A percentile compares a stretch with the other conserved stretches of the same genome.
Conservation (phyloP, 2,797 vertebrate genomes). For the Pelodytes ibericus region DNA sequence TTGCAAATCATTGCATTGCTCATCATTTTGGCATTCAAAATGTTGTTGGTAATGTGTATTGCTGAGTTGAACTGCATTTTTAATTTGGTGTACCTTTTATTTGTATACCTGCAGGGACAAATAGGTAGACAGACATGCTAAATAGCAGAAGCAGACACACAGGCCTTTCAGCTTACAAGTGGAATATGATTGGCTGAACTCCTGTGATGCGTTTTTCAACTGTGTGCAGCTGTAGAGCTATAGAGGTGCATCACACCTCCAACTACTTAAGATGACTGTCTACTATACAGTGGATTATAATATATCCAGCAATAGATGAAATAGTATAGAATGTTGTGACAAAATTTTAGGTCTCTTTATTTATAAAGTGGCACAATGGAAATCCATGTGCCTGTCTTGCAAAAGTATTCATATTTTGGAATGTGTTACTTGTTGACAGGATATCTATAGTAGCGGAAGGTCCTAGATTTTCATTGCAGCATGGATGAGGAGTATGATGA, state of each 20-base stretch:
- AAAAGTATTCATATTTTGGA: no score
- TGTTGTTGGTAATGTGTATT: not conserved
- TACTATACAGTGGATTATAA: no score
- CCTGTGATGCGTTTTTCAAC: not conserved
- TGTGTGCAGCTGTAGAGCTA: not conserved
- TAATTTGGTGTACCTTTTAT: not conserved
- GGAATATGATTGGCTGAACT: not conserved
- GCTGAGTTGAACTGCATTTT: not conserved
- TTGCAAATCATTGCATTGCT: not conserved
- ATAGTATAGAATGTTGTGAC: no score
- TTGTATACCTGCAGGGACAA: not conserved
- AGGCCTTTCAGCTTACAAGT: not conserved
- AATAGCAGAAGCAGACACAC: not conserved
- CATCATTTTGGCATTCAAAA: not conserved
- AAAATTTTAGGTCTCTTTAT: no score
- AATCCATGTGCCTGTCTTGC: no score
- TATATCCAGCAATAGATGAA: no score
- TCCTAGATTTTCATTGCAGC: no score
- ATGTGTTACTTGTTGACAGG: conserved; percentile 11
- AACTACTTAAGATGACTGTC: not conserved
- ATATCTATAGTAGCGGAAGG: not conserved
- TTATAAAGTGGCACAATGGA: no score
- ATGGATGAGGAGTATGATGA: no score
- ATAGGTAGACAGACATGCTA: not conserved
- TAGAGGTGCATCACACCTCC: not conserved